These are phyloP conservation scores for Choreutis nemorana DNA, from an alignment of 2,888 invertebrate species.

Conservation along the genomic window DNA sequence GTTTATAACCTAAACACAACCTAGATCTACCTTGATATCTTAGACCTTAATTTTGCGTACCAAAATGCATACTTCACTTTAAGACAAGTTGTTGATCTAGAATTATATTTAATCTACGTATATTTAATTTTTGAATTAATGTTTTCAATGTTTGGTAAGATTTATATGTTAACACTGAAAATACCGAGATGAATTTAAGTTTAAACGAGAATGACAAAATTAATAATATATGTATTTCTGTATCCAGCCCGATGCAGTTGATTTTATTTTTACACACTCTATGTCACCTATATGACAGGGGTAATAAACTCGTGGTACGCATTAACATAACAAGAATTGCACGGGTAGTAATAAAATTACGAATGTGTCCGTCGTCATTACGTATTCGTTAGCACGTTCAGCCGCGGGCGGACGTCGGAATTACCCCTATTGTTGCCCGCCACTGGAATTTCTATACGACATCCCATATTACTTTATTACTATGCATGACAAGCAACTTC, in stretches of 20 bases:
- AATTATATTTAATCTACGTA: no score
- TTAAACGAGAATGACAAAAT: no score
- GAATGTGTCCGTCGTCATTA: conserved; percentile 44
- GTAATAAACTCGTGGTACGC: conserved; percentile 23
- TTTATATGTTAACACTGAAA: no score
- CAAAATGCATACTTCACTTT: no score
- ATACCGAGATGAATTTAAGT: no score
- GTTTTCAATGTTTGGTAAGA: no score
- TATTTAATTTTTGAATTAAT: no score
- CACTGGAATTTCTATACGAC: conserved; percentile 10
- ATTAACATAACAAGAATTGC: conserved; percentile 41
- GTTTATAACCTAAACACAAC: no score
- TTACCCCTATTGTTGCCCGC: conserved; percentile 19
- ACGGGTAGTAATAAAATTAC: conserved; percentile 42
- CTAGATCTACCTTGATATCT: no score
- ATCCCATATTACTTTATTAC: conserved; percentile 5
- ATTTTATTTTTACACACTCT: background rate
- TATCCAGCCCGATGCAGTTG: background rate
- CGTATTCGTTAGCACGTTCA: conserved; percentile 43
- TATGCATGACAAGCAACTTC: conserved; percentile 2
- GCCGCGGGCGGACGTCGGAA: conserved; percentile 20
- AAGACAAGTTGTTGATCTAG: no score
- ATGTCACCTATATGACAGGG: background rate
- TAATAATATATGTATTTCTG: no score
- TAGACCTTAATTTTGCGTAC: no score